Evolutionary conservation across 2,888 invertebrate species (phyloP).

Genomic region (Strigamia transsilvanica): DNA sequence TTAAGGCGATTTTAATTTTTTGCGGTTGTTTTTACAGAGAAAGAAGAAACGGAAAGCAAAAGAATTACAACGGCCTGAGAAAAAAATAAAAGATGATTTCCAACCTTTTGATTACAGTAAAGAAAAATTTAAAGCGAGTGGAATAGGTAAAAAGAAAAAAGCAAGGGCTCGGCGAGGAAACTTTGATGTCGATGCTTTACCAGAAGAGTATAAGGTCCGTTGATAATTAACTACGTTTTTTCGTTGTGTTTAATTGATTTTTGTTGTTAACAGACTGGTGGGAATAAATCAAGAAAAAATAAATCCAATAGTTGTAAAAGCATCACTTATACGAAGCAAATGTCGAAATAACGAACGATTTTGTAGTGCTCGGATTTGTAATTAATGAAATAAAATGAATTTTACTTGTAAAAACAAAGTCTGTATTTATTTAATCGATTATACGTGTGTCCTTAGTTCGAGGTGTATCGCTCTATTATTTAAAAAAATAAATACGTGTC

Average conservation of each 20-base stretch:
- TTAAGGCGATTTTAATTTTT: neutral
- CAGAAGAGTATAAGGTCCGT: neutral
- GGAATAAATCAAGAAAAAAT: neutral
- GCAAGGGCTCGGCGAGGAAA: neutral
- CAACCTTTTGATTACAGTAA: constrained; percentile 11
- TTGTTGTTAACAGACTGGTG: neutral
- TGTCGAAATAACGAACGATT: neutral
- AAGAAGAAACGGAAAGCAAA: constrained; percentile 29
- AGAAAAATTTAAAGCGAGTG: neutral
- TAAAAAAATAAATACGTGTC: neutral
- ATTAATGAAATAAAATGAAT: neutral
- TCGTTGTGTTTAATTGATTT: neutral
- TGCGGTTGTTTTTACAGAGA: neutral
- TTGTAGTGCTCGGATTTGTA: neutral
- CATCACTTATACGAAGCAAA: constrained; percentile 5
- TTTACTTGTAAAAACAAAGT: no score
- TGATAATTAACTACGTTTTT: neutral
- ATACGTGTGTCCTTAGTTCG: no score
- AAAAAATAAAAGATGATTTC: neutral
- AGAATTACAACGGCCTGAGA: neutral
- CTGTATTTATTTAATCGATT: no score
- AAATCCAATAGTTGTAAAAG: neutral
- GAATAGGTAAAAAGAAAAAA: neutral
- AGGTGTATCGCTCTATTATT: no score
- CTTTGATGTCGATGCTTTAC: neutral